A percentile compares a stretch with the other conserved stretches of the same genome.
Evolutionary conservation across 2,888 invertebrate species (phyloP).

Genomic region (Dicycla oo): DNA sequence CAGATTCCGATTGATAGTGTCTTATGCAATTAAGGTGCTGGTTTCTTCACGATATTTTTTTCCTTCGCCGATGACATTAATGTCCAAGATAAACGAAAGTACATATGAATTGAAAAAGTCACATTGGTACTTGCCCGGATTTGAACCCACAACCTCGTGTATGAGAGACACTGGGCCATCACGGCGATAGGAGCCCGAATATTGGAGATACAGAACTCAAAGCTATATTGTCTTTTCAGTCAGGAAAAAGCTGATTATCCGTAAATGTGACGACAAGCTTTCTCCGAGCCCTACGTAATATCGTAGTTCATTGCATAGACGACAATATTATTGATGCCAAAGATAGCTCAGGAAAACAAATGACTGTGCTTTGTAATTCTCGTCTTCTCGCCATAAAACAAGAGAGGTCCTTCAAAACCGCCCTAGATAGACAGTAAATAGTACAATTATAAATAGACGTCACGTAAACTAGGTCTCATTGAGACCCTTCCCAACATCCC

Average conservation of each 20-base stretch:
- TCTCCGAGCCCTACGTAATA: background rate
- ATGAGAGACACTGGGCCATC: background rate
- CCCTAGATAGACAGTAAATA: constrained; percentile 22
- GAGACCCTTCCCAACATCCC: constrained; percentile 61
- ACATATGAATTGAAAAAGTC: background rate
- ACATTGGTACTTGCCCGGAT: background rate
- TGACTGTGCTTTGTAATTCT: background rate
- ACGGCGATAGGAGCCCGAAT: background rate
- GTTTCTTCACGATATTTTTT: background rate
- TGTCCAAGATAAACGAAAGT: background rate
- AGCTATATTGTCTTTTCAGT: background rate
- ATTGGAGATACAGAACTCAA: background rate
- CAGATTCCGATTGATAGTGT: too few relatives aligned
- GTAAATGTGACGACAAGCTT: background rate
- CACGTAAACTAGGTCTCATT: constrained; percentile 61
- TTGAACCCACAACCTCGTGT: background rate
- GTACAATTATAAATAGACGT: constrained; percentile 41
- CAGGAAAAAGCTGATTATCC: background rate
- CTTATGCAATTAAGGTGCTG: too few relatives aligned
- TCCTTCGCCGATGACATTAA: background rate
- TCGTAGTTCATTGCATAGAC: background rate
- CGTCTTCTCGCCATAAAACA: background rate
- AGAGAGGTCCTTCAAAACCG: background rate
- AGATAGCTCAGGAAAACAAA: constrained; percentile 4
- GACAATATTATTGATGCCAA: background rate